A percentile compares a stretch with the other conserved stretches of the same genome.
These are phyloP conservation scores for Apis florea DNA, from an alignment of 1,140 invertebrate genomes.

Conservation along the genomic window DNA sequence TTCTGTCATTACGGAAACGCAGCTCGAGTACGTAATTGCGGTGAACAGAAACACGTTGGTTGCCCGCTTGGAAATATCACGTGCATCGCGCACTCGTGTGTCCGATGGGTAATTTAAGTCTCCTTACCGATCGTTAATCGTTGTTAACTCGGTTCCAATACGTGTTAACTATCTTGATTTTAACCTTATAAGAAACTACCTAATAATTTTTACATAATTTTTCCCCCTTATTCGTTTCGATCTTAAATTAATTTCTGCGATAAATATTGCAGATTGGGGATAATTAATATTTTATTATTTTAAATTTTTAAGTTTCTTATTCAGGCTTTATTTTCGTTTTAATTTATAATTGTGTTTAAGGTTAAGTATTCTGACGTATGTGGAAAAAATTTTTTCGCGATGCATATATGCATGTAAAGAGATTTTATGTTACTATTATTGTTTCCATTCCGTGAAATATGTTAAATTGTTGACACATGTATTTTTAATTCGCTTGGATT, in stretches of 20 bases:
- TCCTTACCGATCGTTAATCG: slow-evolving; percentile 19
- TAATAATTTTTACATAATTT: too few relatives aligned
- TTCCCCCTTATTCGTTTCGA: not conserved
- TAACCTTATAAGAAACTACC: not conserved
- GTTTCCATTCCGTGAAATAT: too few relatives aligned
- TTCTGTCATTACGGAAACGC: slow-evolving; percentile 22
- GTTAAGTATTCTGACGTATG: too few relatives aligned
- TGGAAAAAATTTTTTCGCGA: too few relatives aligned
- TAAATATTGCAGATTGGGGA: fast-evolving
- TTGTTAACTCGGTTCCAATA: not conserved
- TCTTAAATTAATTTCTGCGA: not conserved
- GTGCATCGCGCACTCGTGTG: not conserved
- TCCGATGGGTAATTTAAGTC: slow-evolving; percentile 4
- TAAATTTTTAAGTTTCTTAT: too few relatives aligned
- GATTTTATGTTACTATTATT: too few relatives aligned
- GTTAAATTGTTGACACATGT: too few relatives aligned
- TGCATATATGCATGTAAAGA: too few relatives aligned
- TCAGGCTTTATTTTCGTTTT: too few relatives aligned
- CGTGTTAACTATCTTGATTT: not conserved
- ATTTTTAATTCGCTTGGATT: too few relatives aligned
- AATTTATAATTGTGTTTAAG: too few relatives aligned
- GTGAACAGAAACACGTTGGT: not conserved
- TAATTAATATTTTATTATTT: not conserved
- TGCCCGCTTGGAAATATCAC: slow-evolving; percentile 9
- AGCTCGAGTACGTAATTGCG: slow-evolving; percentile 16